These are phyloP conservation scores for Takifugu bimaculatus DNA, from an alignment of 2,113 vertebrate genomes.

Conservation along the genomic window DNA sequence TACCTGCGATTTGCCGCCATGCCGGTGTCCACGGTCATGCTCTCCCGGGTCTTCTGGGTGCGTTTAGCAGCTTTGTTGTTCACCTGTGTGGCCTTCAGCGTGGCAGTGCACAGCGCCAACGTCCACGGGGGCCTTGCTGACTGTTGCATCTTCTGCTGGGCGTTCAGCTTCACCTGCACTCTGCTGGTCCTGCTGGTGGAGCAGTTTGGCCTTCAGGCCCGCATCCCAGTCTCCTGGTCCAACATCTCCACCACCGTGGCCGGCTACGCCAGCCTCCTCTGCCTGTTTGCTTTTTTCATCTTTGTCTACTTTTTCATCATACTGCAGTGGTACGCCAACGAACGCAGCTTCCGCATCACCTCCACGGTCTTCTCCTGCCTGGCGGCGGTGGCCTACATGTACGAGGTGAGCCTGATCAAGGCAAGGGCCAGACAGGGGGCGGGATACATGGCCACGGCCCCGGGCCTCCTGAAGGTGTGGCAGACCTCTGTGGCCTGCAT, in stretches of 20 bases:
- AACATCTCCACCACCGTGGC: slow-evolving; percentile 83
- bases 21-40: slow-evolving; percentile 62
- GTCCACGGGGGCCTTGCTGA: too few species aligned
- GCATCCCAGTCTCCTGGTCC: slow-evolving; percentile 77
- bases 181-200: too few species aligned
- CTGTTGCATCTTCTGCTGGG: too few species aligned
- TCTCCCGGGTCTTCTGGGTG: slow-evolving; percentile 72
- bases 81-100: too few species aligned
- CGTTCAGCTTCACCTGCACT: too few species aligned
- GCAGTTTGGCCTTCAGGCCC: slow-evolving; percentile 61
- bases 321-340: background rate
- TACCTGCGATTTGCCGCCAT: slow-evolving; percentile 45
- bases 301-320: slow-evolving; percentile 74
- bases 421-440: too few species aligned
- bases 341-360: too few species aligned
- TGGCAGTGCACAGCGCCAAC: too few species aligned
- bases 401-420: slow-evolving; percentile 69
- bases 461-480: too few species aligned
- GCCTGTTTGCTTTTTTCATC: slow-evolving; percentile 80
- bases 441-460: too few species aligned
- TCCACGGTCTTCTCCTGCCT: too few species aligned
- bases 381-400: slow-evolving; percentile 13
- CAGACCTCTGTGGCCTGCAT: slow-evolving; percentile 1
- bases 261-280: slow-evolving; percentile 78
- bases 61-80: slow-evolving; percentile 34